These are phyloP conservation scores for Scaptomyza montana DNA, from an alignment of 1,140 invertebrate species.

Conservation along the genomic window DNA sequence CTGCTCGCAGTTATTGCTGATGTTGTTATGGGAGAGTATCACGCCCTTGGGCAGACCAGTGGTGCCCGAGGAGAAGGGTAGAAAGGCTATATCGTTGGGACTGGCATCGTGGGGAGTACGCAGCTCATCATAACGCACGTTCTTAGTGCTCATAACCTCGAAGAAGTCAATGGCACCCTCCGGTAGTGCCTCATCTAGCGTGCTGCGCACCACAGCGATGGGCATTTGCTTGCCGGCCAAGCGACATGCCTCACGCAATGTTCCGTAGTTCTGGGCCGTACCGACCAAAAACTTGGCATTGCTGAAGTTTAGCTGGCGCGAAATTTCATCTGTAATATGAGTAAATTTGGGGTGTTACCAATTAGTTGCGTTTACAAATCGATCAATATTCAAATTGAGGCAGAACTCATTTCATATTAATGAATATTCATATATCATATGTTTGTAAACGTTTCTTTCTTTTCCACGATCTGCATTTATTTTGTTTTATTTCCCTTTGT, in stretches of 20 bases:
- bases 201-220: conserved; percentile 85
- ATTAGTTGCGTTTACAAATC: too few species aligned
- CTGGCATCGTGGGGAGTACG: conserved; percentile 80
- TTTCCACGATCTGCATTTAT: too few species aligned
- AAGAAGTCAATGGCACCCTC: conserved; percentile 85
- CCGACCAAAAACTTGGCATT: conserved; percentile 89
- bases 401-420: too few species aligned
- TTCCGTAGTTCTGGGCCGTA: conserved; percentile 84
- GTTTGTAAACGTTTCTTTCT: too few species aligned
- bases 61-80: conserved; percentile 93
- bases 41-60: conserved; percentile 96
- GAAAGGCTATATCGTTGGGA: conserved; percentile 85
- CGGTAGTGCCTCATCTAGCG: conserved; percentile 79
- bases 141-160: conserved; percentile 84
- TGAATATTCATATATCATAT: too few species aligned
- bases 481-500: too few species aligned
- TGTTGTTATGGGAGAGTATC: conserved; percentile 89
- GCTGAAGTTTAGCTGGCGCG: conserved; percentile 87
- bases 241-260: conserved; percentile 84
- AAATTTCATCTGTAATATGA: conserved; percentile 88
- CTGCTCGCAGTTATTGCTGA: conserved; percentile 85
- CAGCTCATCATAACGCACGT: conserved; percentile 84
- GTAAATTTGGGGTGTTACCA: too few species aligned
- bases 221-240: conserved; percentile 84
- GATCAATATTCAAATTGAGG: too few species aligned